Evolutionary conservation across 2,113 vertebrate species (phyloP).

Genomic region (Esox niger): DNA sequence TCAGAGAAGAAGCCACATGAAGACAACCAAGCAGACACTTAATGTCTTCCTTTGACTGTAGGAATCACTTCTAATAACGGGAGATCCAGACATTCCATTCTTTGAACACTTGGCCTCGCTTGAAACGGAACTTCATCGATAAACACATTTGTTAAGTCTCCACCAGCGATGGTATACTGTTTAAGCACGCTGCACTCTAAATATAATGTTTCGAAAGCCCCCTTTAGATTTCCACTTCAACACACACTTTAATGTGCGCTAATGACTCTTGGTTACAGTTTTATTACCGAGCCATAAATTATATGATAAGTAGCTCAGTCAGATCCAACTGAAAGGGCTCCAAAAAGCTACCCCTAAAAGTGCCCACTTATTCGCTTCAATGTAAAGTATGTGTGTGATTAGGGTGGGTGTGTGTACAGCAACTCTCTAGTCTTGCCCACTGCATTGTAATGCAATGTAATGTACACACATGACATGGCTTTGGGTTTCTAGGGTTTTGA

Average conservation of each 20-base stretch:
- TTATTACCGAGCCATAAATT: constrained; percentile 39
- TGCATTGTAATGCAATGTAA: too few relatives aligned
- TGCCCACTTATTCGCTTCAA: constrained; percentile 9
- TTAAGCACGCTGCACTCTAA: constrained; percentile 22
- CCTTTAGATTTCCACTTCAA: constrained; percentile 40
- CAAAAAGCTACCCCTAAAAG: constrained; percentile 33
- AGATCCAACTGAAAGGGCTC: constrained; percentile 31
- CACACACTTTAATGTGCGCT: constrained; percentile 41
- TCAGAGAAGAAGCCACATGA: constrained; percentile 15
- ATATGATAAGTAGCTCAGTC: constrained; percentile 42
- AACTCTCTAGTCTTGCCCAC: constrained; percentile 9
- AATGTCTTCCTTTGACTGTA: constrained; percentile 6
- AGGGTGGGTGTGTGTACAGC: constrained; percentile 16
- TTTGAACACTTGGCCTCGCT: constrained; percentile 8
- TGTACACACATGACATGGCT: constrained; percentile 33
- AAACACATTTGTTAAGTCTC: background rate
- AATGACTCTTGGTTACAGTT: constrained; percentile 43
- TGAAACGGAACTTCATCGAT: constrained; percentile 1
- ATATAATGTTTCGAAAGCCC: constrained; percentile 29
- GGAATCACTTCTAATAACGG: background rate
- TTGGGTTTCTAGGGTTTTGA: background rate
- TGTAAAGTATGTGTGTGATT: constrained; percentile 10
- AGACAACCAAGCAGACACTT: constrained; percentile 13
- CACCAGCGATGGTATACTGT: constrained; percentile 19
- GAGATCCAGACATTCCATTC: too few relatives aligned